Evolutionary conservation across 2,113 vertebrate genomes (phyloP).

Genomic region (Cryptoleucopteryx plumbea): DNA sequence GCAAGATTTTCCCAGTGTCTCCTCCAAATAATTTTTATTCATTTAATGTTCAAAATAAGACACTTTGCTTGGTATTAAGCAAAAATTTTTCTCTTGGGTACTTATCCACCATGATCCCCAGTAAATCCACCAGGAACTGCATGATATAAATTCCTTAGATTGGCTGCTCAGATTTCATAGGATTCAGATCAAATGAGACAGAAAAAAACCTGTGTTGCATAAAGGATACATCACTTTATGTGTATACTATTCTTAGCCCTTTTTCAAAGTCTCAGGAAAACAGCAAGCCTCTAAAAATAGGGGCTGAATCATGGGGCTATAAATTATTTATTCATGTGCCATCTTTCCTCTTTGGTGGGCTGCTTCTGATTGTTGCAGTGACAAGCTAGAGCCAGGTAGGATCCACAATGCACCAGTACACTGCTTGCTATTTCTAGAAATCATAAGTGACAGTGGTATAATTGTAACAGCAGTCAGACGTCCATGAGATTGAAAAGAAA

Average conservation of each 20-base stretch:
- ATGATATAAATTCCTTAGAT: neutral
- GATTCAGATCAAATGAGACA: neutral
- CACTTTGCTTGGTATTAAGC: neutral
- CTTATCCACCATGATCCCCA: neutral
- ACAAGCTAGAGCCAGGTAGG: neutral
- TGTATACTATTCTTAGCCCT: neutral
- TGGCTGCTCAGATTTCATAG: neutral
- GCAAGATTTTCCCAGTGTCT: neutral
- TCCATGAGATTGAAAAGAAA: neutral
- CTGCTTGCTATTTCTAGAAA: slow-evolving; percentile 5
- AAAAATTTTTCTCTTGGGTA: neutral
- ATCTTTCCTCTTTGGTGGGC: neutral
- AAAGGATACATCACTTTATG: neutral
- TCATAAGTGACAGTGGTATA: neutral
- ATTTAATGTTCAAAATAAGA: neutral
- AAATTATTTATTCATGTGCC: slow-evolving; percentile 47
- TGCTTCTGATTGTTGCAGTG: neutral
- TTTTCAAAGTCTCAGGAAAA: slow-evolving; percentile 12
- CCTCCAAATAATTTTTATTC: neutral
- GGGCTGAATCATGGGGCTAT: neutral
- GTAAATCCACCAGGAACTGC: neutral
- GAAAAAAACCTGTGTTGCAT: neutral
- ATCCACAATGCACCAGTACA: neutral
- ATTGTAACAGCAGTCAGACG: neutral
- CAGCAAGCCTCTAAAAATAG: slow-evolving; percentile 19